phyloP scores from a whole-genome alignment of 2,113 vertebrate genomes.

The Coregonus clupeaformis region DNA sequence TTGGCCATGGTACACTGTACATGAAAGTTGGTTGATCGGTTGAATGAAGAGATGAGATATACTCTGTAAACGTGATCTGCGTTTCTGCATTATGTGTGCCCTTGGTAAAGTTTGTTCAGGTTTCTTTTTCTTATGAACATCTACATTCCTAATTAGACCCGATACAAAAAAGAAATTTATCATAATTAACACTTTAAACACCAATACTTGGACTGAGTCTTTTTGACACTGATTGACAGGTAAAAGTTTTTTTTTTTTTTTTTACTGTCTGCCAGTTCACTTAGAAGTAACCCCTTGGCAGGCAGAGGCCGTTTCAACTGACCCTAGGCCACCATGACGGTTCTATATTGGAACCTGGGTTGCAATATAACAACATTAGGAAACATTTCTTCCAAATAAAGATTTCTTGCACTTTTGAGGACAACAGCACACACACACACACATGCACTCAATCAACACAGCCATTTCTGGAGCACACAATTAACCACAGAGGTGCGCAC shows the following conservation, averaged over 20 bases:
- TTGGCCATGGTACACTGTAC: background rate
- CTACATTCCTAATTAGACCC: slow-evolving; percentile 40
- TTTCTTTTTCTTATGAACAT: slow-evolving; percentile 27
- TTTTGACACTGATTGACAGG: background rate
- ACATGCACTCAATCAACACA: background rate
- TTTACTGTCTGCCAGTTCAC: background rate
- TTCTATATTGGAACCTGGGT: background rate
- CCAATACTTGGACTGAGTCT: slow-evolving; percentile 6
- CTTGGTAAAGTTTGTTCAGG: slow-evolving; percentile 41
- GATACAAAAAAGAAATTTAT: slow-evolving; percentile 19
- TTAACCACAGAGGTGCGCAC: background rate
- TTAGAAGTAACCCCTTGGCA: background rate
- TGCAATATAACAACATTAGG: background rate
- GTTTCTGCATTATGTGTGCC: slow-evolving; percentile 31
- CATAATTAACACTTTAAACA: slow-evolving; percentile 31
- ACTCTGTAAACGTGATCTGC: slow-evolving; percentile 39
- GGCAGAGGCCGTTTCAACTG: background rate
- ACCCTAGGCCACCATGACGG: background rate
- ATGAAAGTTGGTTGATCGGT: background rate
- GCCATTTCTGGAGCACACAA: background rate
- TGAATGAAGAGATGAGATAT: slow-evolving; percentile 8
- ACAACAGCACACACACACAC: background rate
- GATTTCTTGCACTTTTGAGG: background rate
- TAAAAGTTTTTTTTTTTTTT: background rate
- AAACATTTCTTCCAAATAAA: background rate